A percentile compares a stretch with the other conserved stretches of the same genome.
Conservation (phyloP, 2,888 invertebrate genomes). For the Dryobotodes eremita region DNA sequence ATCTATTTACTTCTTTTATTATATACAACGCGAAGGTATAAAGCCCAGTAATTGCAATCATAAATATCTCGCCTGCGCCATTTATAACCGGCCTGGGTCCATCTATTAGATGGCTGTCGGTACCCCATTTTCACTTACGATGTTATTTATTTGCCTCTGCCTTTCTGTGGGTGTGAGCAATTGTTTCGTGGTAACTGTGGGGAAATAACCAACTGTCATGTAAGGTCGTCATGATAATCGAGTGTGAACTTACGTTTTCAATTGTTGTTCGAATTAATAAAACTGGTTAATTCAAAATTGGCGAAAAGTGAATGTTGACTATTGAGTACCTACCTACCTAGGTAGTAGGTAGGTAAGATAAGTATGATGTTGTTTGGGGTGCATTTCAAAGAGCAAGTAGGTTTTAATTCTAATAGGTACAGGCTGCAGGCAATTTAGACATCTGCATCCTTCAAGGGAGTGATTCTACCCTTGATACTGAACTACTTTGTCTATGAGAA, state of each 20-base stretch:
- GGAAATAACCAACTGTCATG: slow-evolving; percentile 62
- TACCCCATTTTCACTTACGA: slow-evolving; percentile 79
- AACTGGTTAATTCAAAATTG: no score
- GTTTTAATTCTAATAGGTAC: background rate
- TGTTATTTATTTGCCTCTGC: slow-evolving; percentile 71
- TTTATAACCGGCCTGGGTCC: slow-evolving; percentile 79
- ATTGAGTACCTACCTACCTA: background rate
- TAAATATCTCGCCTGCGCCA: slow-evolving; percentile 83
- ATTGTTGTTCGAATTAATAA: background rate
- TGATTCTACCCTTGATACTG: background rate
- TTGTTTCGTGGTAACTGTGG: slow-evolving; percentile 61
- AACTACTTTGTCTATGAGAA: background rate
- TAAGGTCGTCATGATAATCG: slow-evolving; percentile 7
- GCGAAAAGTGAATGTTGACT: background rate
- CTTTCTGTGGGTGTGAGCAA: slow-evolving; percentile 73
- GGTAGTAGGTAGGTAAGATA: no score
- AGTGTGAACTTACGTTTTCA: background rate
- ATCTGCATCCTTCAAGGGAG: background rate
- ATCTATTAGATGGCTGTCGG: slow-evolving; percentile 82
- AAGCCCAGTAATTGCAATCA: slow-evolving; percentile 83
- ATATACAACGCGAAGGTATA: slow-evolving; percentile 65
- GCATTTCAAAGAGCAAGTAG: background rate
- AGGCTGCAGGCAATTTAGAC: background rate
- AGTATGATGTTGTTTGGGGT: background rate
- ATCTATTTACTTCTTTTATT: slow-evolving; percentile 61